Base-by-base conservation (phyloP, 2,113 vertebrate species). In the Peucedramus taeniatus region DNA sequence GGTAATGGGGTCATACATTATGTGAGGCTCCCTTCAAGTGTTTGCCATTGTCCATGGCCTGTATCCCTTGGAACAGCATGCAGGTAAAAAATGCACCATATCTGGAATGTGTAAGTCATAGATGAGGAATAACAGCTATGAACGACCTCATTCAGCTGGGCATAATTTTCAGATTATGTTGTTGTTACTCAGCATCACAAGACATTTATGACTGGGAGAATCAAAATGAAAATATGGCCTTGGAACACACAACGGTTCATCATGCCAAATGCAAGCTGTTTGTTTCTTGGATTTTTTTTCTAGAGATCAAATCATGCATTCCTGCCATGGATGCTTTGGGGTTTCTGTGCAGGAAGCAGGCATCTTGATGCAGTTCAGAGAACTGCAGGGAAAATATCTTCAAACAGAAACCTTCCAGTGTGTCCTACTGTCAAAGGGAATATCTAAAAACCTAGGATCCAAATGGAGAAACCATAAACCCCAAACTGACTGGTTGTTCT, bases 121-220 rank as follows among this genome's bases (percentile, higher is more conserved):
- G 72, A 65, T 35, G 92, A 93, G 77, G 80, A 94, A 87, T 71
- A 92, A 69, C 69, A 84, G 40, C 92, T 76, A 56, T 71, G 69
- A 94, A 89, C 21, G 1, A 78, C 8, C 80, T 96, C 83, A 91
- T 93, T 95, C 93, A 75, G 82, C 76, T 57, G 56, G 45, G 65
- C 90, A 82, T 96, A 96, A 92, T 83, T 95, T 87, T 87, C 83
- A 76, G 86, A 93, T 95, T 90, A 92, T 89, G 88, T 72, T 95
- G 71, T 14, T 92, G 83, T 97, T 96, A 96, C 86, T 97, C 96
- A 96, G 57, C 89, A 81, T 96, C 96, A 97, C 90, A 96, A 94
- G 96, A 93, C 80, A 45, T 84, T 95, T 95, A 89, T 90, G 90
- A 79, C 53, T 4, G 6, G 64, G 61, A 88, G 51, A 94, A 96